Conservation (phyloP, 2,797 vertebrate genomes). For the Chaetodon trifasciatus region DNA sequence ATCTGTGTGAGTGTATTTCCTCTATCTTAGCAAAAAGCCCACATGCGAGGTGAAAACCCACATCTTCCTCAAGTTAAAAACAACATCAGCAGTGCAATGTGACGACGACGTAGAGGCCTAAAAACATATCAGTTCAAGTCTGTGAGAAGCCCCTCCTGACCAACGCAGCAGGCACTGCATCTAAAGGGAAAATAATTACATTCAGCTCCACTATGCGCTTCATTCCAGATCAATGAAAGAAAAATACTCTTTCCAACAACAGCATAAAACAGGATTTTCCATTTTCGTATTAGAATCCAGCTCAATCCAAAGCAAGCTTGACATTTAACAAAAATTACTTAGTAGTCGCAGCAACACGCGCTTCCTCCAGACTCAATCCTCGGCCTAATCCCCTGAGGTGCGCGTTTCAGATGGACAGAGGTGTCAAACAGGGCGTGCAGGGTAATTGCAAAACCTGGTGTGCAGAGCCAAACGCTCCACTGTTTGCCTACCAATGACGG, state of each 20-base stretch:
- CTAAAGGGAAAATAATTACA: slow-evolving; percentile 21
- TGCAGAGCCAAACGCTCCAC: slow-evolving; percentile 43
- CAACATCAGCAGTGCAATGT: not conserved
- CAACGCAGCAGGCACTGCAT: not conserved
- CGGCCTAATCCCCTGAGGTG: slow-evolving; percentile 23
- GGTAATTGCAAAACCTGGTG: slow-evolving; percentile 67
- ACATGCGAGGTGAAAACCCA: not conserved
- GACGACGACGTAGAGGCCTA: not conserved
- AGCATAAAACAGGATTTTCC: slow-evolving; percentile 14
- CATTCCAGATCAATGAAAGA: slow-evolving; percentile 33
- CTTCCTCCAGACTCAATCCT: slow-evolving; percentile 35
- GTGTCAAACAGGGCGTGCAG: slow-evolving; percentile 42
- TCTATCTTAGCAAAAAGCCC: not conserved
- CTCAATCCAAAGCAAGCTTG: slow-evolving; percentile 30
- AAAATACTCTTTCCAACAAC: slow-evolving; percentile 26
- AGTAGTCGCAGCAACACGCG: slow-evolving; percentile 22
- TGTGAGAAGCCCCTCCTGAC: not conserved
- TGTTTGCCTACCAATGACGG: slow-evolving; percentile 70
- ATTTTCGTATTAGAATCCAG: slow-evolving; percentile 29
- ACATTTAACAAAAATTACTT: slow-evolving; percentile 40
- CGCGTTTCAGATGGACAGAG: slow-evolving; percentile 40
- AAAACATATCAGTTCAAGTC: slow-evolving; percentile 2
- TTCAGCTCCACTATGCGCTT: slow-evolving; percentile 3
- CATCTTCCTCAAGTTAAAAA: not conserved
- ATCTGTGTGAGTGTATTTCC: not conserved